Percentiles rank a stretch among this genome's conserved stretches.
Evolutionary conservation across 2,888 invertebrate genomes (phyloP).

Genomic region (Acanthosepion lycidas): DNA sequence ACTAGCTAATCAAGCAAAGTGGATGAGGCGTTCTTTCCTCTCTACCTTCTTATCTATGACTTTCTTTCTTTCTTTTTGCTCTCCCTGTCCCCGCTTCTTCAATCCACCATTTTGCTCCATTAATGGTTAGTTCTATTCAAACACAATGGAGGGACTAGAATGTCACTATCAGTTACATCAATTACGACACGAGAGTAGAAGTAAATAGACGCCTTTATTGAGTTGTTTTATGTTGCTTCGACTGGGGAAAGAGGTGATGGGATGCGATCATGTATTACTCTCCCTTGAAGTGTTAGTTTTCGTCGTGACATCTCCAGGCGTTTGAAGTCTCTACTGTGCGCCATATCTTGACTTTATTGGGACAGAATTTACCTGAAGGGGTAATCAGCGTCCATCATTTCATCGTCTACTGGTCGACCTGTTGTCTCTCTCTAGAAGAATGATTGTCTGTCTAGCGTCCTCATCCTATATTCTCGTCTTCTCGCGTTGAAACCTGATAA

Average conservation of each 20-base stretch:
- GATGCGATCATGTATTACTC: neutral
- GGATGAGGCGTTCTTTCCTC: neutral
- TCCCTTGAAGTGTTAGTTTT: neutral
- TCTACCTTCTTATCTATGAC: neutral
- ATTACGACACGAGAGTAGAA: neutral
- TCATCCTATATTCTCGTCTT: neutral
- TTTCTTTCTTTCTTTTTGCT: too few relatives aligned
- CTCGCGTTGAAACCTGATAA: neutral
- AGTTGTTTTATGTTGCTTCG: neutral
- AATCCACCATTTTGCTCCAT: neutral
- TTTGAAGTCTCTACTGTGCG: neutral
- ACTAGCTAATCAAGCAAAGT: neutral
- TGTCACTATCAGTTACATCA: slow-evolving; percentile 6
- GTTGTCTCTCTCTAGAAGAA: neutral
- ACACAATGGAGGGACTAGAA: neutral
- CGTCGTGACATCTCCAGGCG: neutral
- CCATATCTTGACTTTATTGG: neutral
- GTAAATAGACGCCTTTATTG: neutral
- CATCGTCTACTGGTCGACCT: neutral
- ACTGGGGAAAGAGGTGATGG: neutral
- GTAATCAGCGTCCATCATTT: neutral
- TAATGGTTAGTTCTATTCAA: neutral
- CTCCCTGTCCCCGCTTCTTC: neutral
- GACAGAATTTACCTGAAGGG: neutral
- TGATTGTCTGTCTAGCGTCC: neutral